Evolutionary conservation across 1,140 invertebrate genomes (phyloP).

Genomic region (Anoplophora glabripennis): DNA sequence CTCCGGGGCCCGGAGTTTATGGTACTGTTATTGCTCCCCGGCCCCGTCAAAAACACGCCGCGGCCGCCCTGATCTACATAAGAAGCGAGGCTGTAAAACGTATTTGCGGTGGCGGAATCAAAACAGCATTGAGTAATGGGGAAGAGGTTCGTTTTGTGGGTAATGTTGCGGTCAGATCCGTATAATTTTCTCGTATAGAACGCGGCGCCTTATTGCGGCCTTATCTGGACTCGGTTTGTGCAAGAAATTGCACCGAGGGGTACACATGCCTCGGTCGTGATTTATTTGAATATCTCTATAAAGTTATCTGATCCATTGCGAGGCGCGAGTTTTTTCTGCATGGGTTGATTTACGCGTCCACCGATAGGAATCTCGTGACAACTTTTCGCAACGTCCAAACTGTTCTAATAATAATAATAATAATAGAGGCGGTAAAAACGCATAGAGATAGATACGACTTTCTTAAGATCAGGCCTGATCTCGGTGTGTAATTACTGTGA

Average conservation of each 20-base stretch:
- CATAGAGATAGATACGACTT: too few species aligned
- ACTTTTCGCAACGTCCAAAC: too few species aligned
- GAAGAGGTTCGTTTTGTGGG: slow-evolving; percentile 28
- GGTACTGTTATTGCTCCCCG: slow-evolving; percentile 37
- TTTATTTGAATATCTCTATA: slow-evolving; percentile 16
- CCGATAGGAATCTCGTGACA: too few species aligned
- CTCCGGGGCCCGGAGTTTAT: slow-evolving; percentile 39
- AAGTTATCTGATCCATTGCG: slow-evolving; percentile 1
- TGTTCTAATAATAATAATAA: too few species aligned
- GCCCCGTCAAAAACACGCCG: slow-evolving; percentile 38
- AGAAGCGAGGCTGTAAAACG: slow-evolving; percentile 29
- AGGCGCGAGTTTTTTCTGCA: too few species aligned
- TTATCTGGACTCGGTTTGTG: slow-evolving; percentile 11
- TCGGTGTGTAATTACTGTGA: too few species aligned
- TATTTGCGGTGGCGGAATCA: slow-evolving; percentile 31
- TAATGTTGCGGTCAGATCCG: slow-evolving; percentile 24
- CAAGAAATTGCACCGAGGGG: slow-evolving; percentile 9
- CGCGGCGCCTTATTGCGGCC: slow-evolving; percentile 9
- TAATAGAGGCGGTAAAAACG: too few species aligned
- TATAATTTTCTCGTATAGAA: slow-evolving; percentile 37
- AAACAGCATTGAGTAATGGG: slow-evolving; percentile 34
- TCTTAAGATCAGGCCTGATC: too few species aligned
- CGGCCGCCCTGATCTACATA: slow-evolving; percentile 21
- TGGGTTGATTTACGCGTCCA: too few species aligned
- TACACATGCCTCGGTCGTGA: slow-evolving; percentile 9